Base-by-base conservation (phyloP, 2,888 invertebrate species). In the Hypomecis punctinalis region DNA sequence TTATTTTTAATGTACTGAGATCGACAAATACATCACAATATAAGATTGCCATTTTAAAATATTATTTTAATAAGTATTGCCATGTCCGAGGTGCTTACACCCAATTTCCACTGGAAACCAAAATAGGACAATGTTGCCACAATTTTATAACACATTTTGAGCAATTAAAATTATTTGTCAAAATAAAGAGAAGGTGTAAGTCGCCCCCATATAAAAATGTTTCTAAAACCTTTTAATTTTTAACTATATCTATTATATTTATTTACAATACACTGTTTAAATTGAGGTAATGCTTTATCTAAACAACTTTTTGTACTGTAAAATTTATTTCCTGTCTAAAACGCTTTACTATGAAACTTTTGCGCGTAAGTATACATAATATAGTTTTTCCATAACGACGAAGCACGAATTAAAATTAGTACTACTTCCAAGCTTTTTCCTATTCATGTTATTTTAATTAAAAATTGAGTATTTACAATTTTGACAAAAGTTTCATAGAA, bases 11-110 rank as follows among this genome's bases (percentile, higher is more conserved):
- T 83, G 86, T 84, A 82, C 83, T 91, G 91, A 92, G 91, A 92
- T 92, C 91, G 80, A 83, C 83, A 83, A 86, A 85, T 84, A 90
- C 89, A 90, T 91, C 90, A 91, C 91, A 90, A 83, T 82, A 76
- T 61, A 76, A 81, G 61, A 83, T 83, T 81, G 82, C 81, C 80
- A 81, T 82, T 80, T 82, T 76, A 80, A 79, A 80, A 78, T 75
- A 78, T 76, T 75, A 68, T 64, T 70, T 77, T 76, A 66, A 76
- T 74, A 77, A 77, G 77, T 83, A 84, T 84, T 85, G 85, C 88
- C 84, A 78, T 81, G 69, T 68, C 68, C 61, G 78, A 80, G 76
- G 79, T 79, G 71, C 78, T 79, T 80, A 78, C 81, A 80, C 81
- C 78, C 54, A 62, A 60, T 53, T 59, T 63, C 52, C 68, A 71